phyloP scores from a whole-genome alignment of 2,113 vertebrate species.

The Xyliphius kryptos region DNA sequence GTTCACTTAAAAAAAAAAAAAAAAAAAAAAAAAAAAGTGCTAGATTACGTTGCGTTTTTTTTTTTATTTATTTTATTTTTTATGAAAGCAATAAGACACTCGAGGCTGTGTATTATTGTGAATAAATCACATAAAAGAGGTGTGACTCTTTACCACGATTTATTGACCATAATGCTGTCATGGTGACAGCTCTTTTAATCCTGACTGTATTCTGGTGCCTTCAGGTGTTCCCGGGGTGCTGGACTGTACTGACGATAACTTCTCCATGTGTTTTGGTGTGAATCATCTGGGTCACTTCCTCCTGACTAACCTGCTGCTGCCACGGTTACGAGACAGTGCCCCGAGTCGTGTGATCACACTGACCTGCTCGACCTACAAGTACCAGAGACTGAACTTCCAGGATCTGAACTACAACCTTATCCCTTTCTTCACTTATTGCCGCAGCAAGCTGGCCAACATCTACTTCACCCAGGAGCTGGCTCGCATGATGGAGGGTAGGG shows the following conservation, averaged over 20 bases:
- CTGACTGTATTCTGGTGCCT: not conserved
- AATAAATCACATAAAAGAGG: too few species aligned
- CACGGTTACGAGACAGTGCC: conserved; percentile 60
- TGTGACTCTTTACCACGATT: too few species aligned
- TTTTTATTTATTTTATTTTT: too few species aligned
- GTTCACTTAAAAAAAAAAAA: too few species aligned
- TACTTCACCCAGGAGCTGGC: conserved; percentile 72
- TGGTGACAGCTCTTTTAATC: not conserved
- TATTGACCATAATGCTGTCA: too few species aligned
- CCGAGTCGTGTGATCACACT: conserved; percentile 68
- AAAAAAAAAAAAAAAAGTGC: too few species aligned
- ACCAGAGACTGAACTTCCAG: conserved; percentile 69
- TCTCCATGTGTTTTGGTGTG: conserved; percentile 72
- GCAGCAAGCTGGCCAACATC: conserved; percentile 73
- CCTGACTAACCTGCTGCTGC: conserved; percentile 66
- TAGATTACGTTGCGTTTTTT: too few species aligned
- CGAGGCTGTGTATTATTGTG: too few species aligned
- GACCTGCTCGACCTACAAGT: conserved; percentile 69
- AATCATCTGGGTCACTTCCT: conserved; percentile 77
- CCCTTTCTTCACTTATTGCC: conserved; percentile 72
- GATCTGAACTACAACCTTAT: conserved; percentile 73
- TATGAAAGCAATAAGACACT: too few species aligned
- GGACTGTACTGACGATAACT: conserved; percentile 70
- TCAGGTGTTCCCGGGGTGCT: conserved; percentile 67
- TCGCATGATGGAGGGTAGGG: conserved; percentile 60